Base-by-base conservation (phyloP, 2,113 vertebrate species). In the Excalfactoria chinensis region DNA sequence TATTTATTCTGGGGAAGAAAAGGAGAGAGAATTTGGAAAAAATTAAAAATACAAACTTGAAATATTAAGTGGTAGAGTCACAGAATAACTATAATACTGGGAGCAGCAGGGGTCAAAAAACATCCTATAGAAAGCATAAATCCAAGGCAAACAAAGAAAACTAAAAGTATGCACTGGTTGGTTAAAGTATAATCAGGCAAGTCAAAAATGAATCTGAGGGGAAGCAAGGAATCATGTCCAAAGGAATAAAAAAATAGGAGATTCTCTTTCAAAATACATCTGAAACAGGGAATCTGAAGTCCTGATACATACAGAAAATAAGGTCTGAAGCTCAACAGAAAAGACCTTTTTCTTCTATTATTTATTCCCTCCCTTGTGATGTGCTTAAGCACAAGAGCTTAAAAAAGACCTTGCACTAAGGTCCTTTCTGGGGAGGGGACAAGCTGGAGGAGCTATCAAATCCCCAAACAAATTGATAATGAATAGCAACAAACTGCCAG, bases 141-240 rank as follows among this genome's bases (percentile, higher is more conserved):
- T 84, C 51, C 15, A 81, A 84, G 86, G 76, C 28, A 83, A 91
- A 66, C 26, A 34, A 49, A 83, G 56, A 90, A 86, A 86, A 88
- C 11, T 21, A 19, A 64, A 72, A 41, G 22, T 20, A 5, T 56
- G 21, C 19, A 64, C 34, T 48, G 15, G 30, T 71, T 64, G 13
- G 43, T 81, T 78, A 80, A 68, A 64, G 73, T 74, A 43, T 51
- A 68, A 51, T 68, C 34, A 56, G 43, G 14, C 40, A 68, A 86
- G 15, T 4, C 22, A 81, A 86, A 92, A 88, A 51, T 23, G 6
- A 86, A 56, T 77, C 59, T 2, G 2, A 80, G 55, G 58, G 67
- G 23, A 90, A 90, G 58, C 7, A 85, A 14, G 43, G 30, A 72
- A 62, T 88, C 5, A 7, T 7, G 53, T 34, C 14, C 70, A n/a